Conservation (phyloP, 2,113 vertebrate species). For the Eurypyga helias region DNA sequence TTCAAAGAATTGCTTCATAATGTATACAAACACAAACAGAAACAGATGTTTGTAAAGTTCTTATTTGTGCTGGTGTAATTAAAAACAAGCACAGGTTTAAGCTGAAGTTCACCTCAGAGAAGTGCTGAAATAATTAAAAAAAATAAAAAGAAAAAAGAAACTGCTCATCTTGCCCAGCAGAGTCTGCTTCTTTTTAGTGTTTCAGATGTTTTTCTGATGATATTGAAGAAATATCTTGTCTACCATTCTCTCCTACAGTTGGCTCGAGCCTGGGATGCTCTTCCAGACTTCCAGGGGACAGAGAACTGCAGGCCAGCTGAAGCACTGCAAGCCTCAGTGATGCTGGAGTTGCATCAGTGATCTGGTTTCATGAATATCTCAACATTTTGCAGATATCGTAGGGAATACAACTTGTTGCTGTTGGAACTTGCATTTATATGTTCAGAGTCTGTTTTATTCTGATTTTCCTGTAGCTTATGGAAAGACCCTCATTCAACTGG, state of each 20-base stretch:
- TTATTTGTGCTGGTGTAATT: slow-evolving; percentile 17
- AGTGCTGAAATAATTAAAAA: not conserved
- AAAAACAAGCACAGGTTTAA: not conserved
- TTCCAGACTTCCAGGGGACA: not conserved
- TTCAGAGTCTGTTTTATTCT: not conserved
- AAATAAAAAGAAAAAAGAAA: not conserved
- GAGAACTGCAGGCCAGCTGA: accelerated
- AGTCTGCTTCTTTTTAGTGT: not conserved
- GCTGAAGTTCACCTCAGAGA: not conserved
- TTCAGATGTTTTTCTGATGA: not conserved
- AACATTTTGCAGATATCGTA: not conserved
- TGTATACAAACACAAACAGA: slow-evolving; percentile 3
- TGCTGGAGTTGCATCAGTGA: accelerated
- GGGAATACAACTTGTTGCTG: not conserved
- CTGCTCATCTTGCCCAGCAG: accelerated
- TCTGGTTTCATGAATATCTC: not conserved
- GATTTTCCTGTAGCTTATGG: not conserved
- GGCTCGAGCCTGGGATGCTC: not conserved
- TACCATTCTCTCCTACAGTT: not conserved
- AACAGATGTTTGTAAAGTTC: slow-evolving; percentile 35
- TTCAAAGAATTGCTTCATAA: not conserved
- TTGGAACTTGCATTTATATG: not conserved
- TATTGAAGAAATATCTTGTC: not conserved
- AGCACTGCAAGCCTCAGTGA: not conserved
- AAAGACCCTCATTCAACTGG: not conserved